A percentile compares a stretch with the other conserved stretches of the same genome.
These are phyloP conservation scores for Lophius piscatorius DNA, from an alignment of 2,113 vertebrate species.

Conservation along the genomic window DNA sequence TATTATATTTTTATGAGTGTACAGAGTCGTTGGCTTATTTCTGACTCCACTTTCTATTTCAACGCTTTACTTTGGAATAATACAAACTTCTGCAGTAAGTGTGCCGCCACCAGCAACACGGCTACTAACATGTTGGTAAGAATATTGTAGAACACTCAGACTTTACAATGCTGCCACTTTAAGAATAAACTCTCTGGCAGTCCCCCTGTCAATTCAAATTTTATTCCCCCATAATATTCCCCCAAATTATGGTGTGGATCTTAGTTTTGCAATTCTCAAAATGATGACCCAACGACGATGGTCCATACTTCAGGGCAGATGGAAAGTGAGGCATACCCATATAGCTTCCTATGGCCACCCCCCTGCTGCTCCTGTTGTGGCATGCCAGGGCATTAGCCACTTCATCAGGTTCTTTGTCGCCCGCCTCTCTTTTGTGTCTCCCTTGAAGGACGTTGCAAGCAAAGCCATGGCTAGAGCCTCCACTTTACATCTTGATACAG, in stretches of 20 bases:
- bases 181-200: conserved; percentile 63
- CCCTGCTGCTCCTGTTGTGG: conserved; percentile 75
- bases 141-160: conserved; percentile 73
- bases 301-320: conserved; percentile 40
- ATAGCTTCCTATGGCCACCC: conserved; percentile 56
- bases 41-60: too few relatives aligned
- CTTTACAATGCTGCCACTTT: conserved; percentile 64
- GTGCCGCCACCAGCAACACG: conserved; percentile 60
- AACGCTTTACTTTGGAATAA: conserved; percentile 63
- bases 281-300: conserved; percentile 59
- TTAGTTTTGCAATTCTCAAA: conserved; percentile 61
- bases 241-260: conserved; percentile 26
- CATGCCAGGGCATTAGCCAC: conserved; percentile 79
- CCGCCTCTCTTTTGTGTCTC: conserved; percentile 71
- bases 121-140: conserved; percentile 80
- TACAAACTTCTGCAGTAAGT: conserved; percentile 64
- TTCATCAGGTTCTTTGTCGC: conserved; percentile 82
- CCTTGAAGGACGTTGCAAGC: conserved; percentile 74
- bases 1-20: conserved; percentile 73
- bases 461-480: conserved; percentile 45
- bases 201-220: conserved; percentile 11
- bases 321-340: conserved; percentile 71
- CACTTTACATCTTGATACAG: conserved; percentile 62
- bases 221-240: not conserved
- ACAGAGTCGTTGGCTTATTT: conserved; percentile 75